Evolutionary conservation across 1,140 invertebrate genomes (phyloP), one percentile per base, ranked within the genome.

Genomic region (Calliphora vicina): DNA sequence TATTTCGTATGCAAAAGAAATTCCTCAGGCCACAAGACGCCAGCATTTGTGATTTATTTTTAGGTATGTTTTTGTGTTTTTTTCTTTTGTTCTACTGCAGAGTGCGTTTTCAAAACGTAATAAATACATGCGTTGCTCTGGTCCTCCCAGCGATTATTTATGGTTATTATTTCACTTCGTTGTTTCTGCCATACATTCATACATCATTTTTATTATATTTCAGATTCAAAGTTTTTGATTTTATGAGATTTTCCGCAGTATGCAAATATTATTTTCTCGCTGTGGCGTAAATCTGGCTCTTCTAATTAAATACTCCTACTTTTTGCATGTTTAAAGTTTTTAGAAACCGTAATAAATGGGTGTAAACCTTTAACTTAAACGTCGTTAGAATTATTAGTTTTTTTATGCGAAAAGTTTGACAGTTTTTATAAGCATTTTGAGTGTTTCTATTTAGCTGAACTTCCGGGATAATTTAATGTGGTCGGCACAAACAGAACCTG

Each of bases 21-120:
- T 67, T 67, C 61, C 61, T 67, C 9, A 67, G 61, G 61, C 61
- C 61, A 67, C 20, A 67, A 67, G 61, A 67, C 61, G 61, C 61
- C 61, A 67, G 23, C 61, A 67, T 67, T 67, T 67, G 61, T 67
- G 61, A 67, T 67, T 67, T 67, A 67, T 67, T 67, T 67, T 67
- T 67, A 67, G 61, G 61, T n/a, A 12, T n/a, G n/a, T 12, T 43
- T 43, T 43, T 43, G 42, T 12, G 42, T 6, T 43, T 43, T 43
- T 43, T 43, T 43, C 12, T 43, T 43, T 43, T 43, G 5, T 43
- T 43, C 12, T 43, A n/a, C 35, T 35, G 35, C 35, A 35, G 0
- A 8, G 4, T 10, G 10, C 5, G 35, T 35, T 35, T 8, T 10
- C 6, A 35, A 23, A 23, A 12, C 20, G 61, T 67, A 57, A 6